Evolutionary conservation across 1,140 invertebrate genomes (phyloP), one percentile per base, ranked within the genome.

Genomic region (Ladona fulva): DNA sequence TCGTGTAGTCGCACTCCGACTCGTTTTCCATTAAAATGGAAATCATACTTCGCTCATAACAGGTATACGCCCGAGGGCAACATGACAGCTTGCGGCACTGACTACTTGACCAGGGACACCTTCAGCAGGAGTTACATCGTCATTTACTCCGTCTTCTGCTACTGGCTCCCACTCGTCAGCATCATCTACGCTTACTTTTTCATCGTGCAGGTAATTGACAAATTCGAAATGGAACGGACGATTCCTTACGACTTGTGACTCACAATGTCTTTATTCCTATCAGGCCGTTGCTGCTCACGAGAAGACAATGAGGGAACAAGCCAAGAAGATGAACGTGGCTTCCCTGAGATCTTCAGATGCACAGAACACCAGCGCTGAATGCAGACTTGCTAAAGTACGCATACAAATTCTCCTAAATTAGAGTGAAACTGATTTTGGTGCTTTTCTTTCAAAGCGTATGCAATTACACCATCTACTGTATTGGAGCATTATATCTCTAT

Each of bases 81-180:
- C 83, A 90, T 93, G 88, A 93, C 92, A 1, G 92, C 91, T 16
- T 94, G 92, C 81, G 92, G 92, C 77, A 92, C 92, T 19, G 92
- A 94, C 82, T 94, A 93, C 83, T 85, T 94, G 74, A 88, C 83
- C 82, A 90, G 91, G 81, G 88, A 89, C 75, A 89, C 87, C 87
- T 82, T 85, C 42, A 90, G 87, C 82, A 85, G 87, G 74, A 90
- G 88, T 76, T 92, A 91, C 86, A 90, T 91, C 80, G 82, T 92
- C 11, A 84, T 90, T 73, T 91, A 92, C 82, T 88, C 87, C 8
- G 79, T 90, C 11, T 90, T 89, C 84, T 87, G 87, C 42, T 92
- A 92, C 83, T 89, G 89, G 78, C 80, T 86, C 24, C 92, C 92
- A 0, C 85, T 94, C 0, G 79, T 88, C 25, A 87, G 89, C 42